Conservation (phyloP, 92 coral and sea anemone species). For the Pocillopora grandis region DNA sequence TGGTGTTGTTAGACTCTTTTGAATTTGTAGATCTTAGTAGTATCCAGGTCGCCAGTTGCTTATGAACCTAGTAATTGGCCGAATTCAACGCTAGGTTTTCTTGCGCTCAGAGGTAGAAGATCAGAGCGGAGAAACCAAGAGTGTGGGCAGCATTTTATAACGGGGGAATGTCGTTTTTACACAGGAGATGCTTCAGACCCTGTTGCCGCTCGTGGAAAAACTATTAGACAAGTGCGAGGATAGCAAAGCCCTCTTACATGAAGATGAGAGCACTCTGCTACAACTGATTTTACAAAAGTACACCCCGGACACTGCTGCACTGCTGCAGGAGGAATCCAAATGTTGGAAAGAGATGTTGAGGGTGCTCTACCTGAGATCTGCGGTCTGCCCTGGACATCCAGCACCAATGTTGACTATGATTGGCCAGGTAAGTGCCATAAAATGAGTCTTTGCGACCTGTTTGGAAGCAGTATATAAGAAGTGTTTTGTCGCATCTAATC, state of each 20-base stretch:
- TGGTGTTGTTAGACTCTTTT: too few relatives aligned
- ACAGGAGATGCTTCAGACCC: slow-evolving; percentile 44
- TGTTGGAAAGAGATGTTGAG: slow-evolving; percentile 55
- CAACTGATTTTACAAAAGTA: slow-evolving; percentile 65
- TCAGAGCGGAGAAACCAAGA: not conserved
- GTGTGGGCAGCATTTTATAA: not conserved
- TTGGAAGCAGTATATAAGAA: too few relatives aligned
- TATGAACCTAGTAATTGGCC: too few relatives aligned
- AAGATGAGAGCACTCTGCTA: slow-evolving; percentile 65
- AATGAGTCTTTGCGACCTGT: too few relatives aligned
- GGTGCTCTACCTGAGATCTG: slow-evolving; percentile 38
- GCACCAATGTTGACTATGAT: slow-evolving; percentile 65
- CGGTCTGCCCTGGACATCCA: slow-evolving; percentile 59
- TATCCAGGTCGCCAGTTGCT: too few relatives aligned
- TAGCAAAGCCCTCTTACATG: not conserved
- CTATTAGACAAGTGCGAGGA: slow-evolving; percentile 26
- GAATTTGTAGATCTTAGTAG: too few relatives aligned
- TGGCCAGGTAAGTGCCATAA: slow-evolving; percentile 56
- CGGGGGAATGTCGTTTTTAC: not conserved
- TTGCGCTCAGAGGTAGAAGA: not conserved
- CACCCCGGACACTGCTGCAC: slow-evolving; percentile 58
- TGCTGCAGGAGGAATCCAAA: slow-evolving; percentile 67
- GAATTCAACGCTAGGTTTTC: too few relatives aligned
- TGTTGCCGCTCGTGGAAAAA: slow-evolving; percentile 43
- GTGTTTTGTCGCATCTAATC: too few relatives aligned